These are phyloP conservation scores for Eretmochelys imbricata DNA, from an alignment of 2,113 vertebrate species.

Conservation along the genomic window DNA sequence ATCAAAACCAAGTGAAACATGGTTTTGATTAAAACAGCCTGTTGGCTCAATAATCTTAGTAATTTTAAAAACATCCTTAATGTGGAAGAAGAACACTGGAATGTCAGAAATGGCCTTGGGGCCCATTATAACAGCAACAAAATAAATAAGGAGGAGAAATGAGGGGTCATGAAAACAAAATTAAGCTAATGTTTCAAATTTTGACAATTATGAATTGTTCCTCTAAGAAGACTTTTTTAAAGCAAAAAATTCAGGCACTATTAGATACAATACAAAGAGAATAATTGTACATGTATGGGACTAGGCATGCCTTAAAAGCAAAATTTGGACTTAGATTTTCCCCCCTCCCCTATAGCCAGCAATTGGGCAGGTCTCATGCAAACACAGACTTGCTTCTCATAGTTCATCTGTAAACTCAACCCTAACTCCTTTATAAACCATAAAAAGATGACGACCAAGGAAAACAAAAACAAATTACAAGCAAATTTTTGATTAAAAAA, in stretches of 20 bases:
- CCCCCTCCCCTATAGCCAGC: constrained; percentile 48
- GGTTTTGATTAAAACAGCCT: constrained; percentile 88
- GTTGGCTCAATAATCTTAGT: constrained; percentile 85
- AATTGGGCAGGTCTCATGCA: constrained; percentile 76
- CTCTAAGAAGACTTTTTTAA: constrained; percentile 76
- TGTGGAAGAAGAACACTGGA: constrained; percentile 76
- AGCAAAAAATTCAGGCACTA: constrained; percentile 80
- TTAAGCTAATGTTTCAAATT: constrained; percentile 86
- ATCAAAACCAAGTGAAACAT: constrained; percentile 84
- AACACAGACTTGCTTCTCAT: constrained; percentile 67
- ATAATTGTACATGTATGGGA: constrained; percentile 76
- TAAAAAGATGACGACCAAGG: constrained; percentile 69
- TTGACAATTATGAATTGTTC: constrained; percentile 85
- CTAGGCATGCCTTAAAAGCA: constrained; percentile 76
- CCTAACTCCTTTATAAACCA: constrained; percentile 64
- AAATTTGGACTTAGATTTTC: constrained; percentile 61
- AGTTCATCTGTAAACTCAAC: constrained; percentile 68
- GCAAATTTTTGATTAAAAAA: constrained; percentile 47
- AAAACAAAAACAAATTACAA: constrained; percentile 47
- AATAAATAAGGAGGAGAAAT: constrained; percentile 81
- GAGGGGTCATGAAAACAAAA: constrained; percentile 84
- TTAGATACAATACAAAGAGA: constrained; percentile 83
- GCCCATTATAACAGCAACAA: constrained; percentile 81
- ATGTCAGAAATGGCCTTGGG: constrained; percentile 83
- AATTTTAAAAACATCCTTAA: constrained; percentile 88